Base-by-base conservation (phyloP, 1,140 invertebrate genomes). In the Drosophila malerkotliana region DNA sequence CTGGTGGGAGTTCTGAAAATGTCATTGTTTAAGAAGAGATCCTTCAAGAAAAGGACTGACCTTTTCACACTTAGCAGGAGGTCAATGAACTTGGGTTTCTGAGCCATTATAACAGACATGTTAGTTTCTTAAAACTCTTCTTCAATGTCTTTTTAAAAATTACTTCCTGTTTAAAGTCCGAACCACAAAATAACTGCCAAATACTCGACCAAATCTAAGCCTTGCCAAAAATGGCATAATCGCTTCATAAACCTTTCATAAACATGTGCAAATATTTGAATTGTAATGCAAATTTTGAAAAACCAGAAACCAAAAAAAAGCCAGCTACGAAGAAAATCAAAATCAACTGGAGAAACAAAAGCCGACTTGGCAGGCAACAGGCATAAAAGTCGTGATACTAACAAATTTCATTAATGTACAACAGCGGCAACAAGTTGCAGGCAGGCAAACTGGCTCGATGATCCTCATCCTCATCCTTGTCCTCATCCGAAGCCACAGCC, bases 341-440 rank as follows among this genome's bases (percentile, higher is more conserved):
- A 85, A 77, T 82, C 79, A 82, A 74, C 45, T 48, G 18, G 62
- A 56, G 53, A 75, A 69, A 84, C 72, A 80, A 84, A 84, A 85
- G 75, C 79, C 57, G 66, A 77, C 47, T 58, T 79, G 73, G 63
- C 80, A 80, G 77, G 47, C 77, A 85, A 77, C 78, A 78, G 82
- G 83, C 82, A 79, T 73, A 88, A 87, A 88, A 88, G 79, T 88
- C 83, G 83, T 88, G 83, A 88, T 88, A 88, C 84, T 77, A 88
- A 88, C 83, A 89, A 88, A 88, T 88, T 88, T 88, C 83, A 89
- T 88, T 88, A 88, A 87, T 87, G 83, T 87, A 77, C 79, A 88
- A 88, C 83, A 88, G 79, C 67, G 83, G 78, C 83, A 87, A 88
- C 82, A 88, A 88, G 84, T 89, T 88, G 83, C 83, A 77, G 60